phyloP scores from a whole-genome alignment of 2,888 invertebrate species.

The Homarus gammarus region DNA sequence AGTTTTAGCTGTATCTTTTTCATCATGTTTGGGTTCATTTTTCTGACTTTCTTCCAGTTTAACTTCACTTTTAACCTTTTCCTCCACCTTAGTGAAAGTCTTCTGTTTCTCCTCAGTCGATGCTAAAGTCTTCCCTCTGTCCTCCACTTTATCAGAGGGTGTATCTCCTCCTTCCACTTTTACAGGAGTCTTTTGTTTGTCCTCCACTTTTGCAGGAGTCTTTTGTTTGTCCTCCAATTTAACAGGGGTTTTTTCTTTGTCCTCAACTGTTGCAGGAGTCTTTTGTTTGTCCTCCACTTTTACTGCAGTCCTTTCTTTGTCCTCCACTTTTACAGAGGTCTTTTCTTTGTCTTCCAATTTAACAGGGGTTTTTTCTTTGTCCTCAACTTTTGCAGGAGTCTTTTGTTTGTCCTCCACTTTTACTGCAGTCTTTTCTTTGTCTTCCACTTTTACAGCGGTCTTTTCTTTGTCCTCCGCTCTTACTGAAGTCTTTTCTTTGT shows the following conservation, averaged over 20 bases:
- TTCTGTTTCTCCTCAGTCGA: not conserved
- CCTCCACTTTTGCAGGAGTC: not conserved
- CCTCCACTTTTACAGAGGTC: not conserved
- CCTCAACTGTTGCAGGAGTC: not conserved
- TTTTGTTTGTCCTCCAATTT: not conserved
- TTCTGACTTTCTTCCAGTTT: conserved; percentile 13
- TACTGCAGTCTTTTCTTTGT: not conserved
- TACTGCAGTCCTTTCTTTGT: too few species aligned
- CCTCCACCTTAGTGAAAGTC: not conserved
- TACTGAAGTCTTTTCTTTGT: not conserved
- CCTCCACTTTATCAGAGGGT: not conserved
- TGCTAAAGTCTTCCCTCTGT: not conserved
- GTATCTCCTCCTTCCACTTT: conserved; percentile 5
- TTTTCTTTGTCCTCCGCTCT: not conserved
- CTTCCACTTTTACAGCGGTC: not conserved
- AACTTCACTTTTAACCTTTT: not conserved
- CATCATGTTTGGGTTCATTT: not conserved
- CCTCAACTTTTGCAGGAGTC: not conserved
- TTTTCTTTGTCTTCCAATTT: not conserved
- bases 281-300: not conserved
- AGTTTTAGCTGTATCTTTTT: not conserved
- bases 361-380: not conserved
- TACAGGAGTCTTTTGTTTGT: not conserved
- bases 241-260: not conserved
- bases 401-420: not conserved